These are phyloP conservation scores for Embidobia sp. DNA, from an alignment of 2,888 invertebrate species.

Conservation along the genomic window DNA sequence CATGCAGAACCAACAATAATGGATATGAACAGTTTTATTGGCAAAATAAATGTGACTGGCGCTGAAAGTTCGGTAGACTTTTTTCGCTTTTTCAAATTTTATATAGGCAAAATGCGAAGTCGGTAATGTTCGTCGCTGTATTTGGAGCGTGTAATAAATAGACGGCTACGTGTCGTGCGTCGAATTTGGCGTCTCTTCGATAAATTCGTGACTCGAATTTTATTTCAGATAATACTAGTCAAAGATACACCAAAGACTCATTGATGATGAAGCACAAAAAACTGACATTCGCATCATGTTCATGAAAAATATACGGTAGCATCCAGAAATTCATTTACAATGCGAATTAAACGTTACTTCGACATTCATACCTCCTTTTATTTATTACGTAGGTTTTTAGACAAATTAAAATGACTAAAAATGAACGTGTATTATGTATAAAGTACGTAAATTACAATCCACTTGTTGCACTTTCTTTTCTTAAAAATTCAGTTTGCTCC, in stretches of 20 bases:
- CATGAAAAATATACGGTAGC: not conserved
- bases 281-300: constrained; percentile 8
- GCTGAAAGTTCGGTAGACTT: not conserved
- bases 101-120: constrained; percentile 11
- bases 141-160: constrained; percentile 46
- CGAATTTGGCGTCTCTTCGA: constrained; percentile 36
- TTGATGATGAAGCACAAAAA: constrained; percentile 28
- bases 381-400: too few species aligned
- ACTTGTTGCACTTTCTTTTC: too few species aligned
- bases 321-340: too few species aligned
- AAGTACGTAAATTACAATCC: too few species aligned
- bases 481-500: too few species aligned
- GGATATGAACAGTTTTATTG: not conserved
- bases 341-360: too few species aligned
- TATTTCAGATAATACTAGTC: constrained; percentile 10
- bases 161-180: constrained; percentile 35
- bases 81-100: constrained; percentile 11
- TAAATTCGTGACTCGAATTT: constrained; percentile 37
- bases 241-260: constrained; percentile 17
- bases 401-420: too few species aligned
- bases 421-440: too few species aligned
- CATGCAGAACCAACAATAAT: not conserved
- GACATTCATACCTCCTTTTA: too few species aligned
- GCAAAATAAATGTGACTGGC: not conserved
- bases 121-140: constrained; percentile 27